phyloP scores from a whole-genome alignment of 2,797 vertebrate species.

The Harpagifer antarcticus region DNA sequence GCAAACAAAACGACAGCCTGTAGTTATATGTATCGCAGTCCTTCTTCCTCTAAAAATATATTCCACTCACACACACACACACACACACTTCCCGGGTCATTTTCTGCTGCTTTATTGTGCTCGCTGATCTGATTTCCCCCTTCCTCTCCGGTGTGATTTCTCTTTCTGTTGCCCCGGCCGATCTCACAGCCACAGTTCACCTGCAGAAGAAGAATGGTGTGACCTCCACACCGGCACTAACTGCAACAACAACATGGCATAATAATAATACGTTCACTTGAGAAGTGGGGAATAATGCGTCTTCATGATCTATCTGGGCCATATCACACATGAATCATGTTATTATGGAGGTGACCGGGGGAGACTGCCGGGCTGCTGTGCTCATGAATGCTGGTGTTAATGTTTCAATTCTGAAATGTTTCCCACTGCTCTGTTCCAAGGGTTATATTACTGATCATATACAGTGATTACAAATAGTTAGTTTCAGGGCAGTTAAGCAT shows the following conservation, averaged over 20 bases:
- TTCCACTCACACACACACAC: slow-evolving; percentile 15
- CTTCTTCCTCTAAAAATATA: slow-evolving; percentile 77
- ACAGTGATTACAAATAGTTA: not conserved
- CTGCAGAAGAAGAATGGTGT: slow-evolving; percentile 69
- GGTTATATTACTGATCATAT: not conserved
- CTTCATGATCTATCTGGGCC: slow-evolving; percentile 72
- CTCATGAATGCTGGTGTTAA: slow-evolving; percentile 12
- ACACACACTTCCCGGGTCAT: slow-evolving; percentile 66
- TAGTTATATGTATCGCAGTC: slow-evolving; percentile 81
- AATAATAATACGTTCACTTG: slow-evolving; percentile 61
- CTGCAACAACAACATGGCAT: slow-evolving; percentile 58
- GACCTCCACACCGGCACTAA: slow-evolving; percentile 52
- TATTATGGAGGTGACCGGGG: slow-evolving; percentile 46
- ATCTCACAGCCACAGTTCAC: slow-evolving; percentile 74
- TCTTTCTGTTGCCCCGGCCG: slow-evolving; percentile 73
- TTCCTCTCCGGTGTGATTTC: slow-evolving; percentile 78
- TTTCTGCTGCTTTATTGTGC: slow-evolving; percentile 79
- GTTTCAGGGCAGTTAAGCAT: too few relatives aligned
- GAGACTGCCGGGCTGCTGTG: not conserved
- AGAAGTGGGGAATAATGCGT: slow-evolving; percentile 69
- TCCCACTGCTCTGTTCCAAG: not conserved
- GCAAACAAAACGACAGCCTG: slow-evolving; percentile 84
- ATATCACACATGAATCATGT: slow-evolving; percentile 70
- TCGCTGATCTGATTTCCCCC: slow-evolving; percentile 81
- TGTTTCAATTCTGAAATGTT: slow-evolving; percentile 4